Base-by-base conservation (phyloP, 2,797 vertebrate species). In the Macroramphosus scolopax region DNA sequence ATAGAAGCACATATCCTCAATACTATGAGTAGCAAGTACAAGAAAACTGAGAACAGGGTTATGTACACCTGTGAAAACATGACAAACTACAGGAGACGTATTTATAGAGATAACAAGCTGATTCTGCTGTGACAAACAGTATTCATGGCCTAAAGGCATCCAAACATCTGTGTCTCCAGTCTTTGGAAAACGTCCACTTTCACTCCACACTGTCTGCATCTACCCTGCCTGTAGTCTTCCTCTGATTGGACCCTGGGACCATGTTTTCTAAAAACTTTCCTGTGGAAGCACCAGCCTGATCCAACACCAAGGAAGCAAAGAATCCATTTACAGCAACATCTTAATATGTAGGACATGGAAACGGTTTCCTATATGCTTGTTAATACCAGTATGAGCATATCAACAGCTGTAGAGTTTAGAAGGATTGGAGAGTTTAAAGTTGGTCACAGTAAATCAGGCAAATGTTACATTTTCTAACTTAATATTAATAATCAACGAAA, bases 211-310 rank as follows among this genome's bases (percentile, higher is more conserved):
- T 16, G 18, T 52, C 62, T 24, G 32, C 33, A 39, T 46, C 51
- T 54, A 31, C 17, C 26, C 20, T 44, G 40, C 8, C 17, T 16
- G 33, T 39, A 36, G 31, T 35, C 43, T 82, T 84, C 77, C 77
- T 81, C 37, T 14, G 17, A 74, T 80, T 82, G 77, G 49, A 51
- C 51, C 29, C 33, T 42, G 25, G 9, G 52, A 71, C 44, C 18
- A 18, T 29, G 38, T n/a, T 35, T 49, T 18, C 39, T 15, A 10
- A 8, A 6, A 14, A 8, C 24, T 32, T 37, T 11, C 30, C 10
- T 1, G 8, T 8, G 52, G 34, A 62, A 48, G 13, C 0, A 50
- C 14, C 56, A 33, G 17, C n/a, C 37, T 64, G 8, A 29, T 35
- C 32, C 5, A 38, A 6, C 17, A 48, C 65, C 13, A 47, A 57